These are phyloP conservation scores for Drosophila neonasuta DNA, from an alignment of 2,888 invertebrate genomes.

Conservation along the genomic window DNA sequence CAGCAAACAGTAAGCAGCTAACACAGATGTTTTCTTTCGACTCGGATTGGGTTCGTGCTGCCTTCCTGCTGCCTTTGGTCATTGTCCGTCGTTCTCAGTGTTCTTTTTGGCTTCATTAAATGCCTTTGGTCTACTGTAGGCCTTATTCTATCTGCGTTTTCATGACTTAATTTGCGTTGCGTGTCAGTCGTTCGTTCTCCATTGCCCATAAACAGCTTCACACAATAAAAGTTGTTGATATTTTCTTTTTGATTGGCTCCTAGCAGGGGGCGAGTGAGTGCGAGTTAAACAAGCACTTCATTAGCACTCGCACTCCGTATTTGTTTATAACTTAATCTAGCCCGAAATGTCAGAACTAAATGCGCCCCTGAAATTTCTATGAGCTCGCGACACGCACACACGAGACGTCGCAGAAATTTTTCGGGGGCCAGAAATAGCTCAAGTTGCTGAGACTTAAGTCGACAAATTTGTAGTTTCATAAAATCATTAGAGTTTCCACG, in stretches of 20 bases:
- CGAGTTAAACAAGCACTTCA: conserved; percentile 72
- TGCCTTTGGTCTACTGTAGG: background rate
- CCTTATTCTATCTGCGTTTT: conserved; percentile 48
- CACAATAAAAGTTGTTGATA: conserved; percentile 77
- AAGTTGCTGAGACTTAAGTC: background rate
- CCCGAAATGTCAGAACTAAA: conserved; percentile 66
- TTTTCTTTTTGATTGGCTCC: conserved; percentile 36
- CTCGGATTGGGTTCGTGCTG: conserved; percentile 1
- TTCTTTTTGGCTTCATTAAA: conserved; percentile 40
- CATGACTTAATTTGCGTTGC: conserved; percentile 73
- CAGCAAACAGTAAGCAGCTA: background rate
- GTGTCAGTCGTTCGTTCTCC: conserved; percentile 37
- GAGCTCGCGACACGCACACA: conserved; percentile 62
- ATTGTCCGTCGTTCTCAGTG: conserved; percentile 4
- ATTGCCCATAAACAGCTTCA: conserved; percentile 69
- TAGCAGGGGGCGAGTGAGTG: background rate
- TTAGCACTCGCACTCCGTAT: conserved; percentile 68
- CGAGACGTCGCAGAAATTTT: conserved; percentile 1
- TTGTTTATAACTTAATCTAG: conserved; percentile 77
- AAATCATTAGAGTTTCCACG: background rate
- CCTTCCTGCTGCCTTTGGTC: conserved; percentile 22
- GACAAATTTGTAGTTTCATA: conserved; percentile 3
- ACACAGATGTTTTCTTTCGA: conserved; percentile 38
- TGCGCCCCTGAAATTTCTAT: conserved; percentile 60
- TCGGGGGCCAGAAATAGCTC: conserved; percentile 10